These are phyloP conservation scores for Cynodonichthys magdalenae DNA, from an alignment of 2,797 vertebrate genomes.

Conservation along the genomic window DNA sequence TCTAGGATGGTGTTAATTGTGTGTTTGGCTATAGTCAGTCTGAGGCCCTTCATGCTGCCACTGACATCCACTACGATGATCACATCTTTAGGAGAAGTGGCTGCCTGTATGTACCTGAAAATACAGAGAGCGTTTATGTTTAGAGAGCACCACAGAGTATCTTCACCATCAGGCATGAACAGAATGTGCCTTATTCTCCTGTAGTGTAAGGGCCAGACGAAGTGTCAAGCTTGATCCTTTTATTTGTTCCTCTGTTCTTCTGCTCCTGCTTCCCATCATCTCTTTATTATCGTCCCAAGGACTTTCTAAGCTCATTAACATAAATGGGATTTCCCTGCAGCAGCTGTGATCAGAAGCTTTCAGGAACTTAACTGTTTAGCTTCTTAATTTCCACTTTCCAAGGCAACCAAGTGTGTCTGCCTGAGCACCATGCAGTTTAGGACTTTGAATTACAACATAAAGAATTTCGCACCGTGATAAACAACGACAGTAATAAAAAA, in stretches of 20 bases:
- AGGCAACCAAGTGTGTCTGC: conserved; percentile 7
- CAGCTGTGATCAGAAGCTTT: conserved; percentile 19
- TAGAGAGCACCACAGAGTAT: neutral
- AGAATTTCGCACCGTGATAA: no score
- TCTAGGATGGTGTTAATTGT: conserved; percentile 93
- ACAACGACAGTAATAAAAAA: neutral
- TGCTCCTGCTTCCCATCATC: conserved; percentile 38
- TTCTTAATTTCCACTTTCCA: conserved; percentile 13
- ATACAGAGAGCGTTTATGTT: neutral
- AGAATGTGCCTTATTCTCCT: conserved; percentile 10
- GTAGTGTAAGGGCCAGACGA: conserved; percentile 5
- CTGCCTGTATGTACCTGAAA: conserved; percentile 94
- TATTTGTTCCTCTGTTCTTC: conserved; percentile 50
- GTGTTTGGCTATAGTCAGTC: conserved; percentile 94
- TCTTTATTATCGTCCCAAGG: conserved; percentile 49
- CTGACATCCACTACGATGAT: conserved; percentile 93
- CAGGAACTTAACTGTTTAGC: neutral
- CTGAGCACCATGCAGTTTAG: neutral
- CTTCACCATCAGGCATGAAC: neutral
- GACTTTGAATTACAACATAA: neutral
- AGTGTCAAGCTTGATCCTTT: conserved; percentile 52
- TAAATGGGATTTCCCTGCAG: conserved; percentile 53
- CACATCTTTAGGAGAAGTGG: conserved; percentile 95
- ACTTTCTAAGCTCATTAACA: conserved; percentile 59
- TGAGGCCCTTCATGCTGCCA: conserved; percentile 96